Evolutionary conservation across 2,797 vertebrate genomes (phyloP), one percentile per base, ranked within the genome.

Genomic region (Hyperoplus immaculatus): DNA sequence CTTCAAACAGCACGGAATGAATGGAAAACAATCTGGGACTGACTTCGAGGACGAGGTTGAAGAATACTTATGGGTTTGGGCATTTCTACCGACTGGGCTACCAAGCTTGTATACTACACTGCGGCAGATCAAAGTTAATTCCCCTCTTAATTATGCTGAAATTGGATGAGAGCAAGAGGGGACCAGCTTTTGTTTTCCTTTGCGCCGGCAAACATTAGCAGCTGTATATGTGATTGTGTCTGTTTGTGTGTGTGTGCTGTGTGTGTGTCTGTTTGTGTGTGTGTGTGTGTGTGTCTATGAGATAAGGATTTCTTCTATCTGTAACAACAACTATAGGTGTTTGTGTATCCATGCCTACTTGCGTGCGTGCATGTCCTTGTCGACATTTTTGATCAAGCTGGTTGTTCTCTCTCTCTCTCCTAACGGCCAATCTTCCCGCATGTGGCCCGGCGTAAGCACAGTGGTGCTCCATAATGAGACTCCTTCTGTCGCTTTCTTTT

Each of bases 131-230:
- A 91, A 92, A 93, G 89, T 93, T 88, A 90, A 93, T 92, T 93
- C 90, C 81, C 87, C 81, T 89, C 86, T 90, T 95, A 93, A 95
- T 95, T 94, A 92, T 89, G 82, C 66, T 81, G 72, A 92, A 90
- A 92, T 88, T 87, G 88, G 85, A 91, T 82, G 83, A 80, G 89
- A 89, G 85, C 81, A 81, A 75, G 81, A 78, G 88, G 88, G 83
- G 85, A 86, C 77, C 65, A 42, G 71, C 81, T 89, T 93, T 93
- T 93, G 85, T 93, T 88, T 92, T 89, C 81, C 83, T 90, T 92
- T 89, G 73, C 86, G 88, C 86, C 80, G 49, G 75, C 69, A 89
- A 93, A 92, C 85, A 92, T 86, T 84, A 77, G 42, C 3, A 73
- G 65, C 53, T 56, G 42, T 61, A 69, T 64, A 69, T 85, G 58